Base-by-base conservation (phyloP, 1,140 invertebrate species). In the Drosophila simulans region DNA sequence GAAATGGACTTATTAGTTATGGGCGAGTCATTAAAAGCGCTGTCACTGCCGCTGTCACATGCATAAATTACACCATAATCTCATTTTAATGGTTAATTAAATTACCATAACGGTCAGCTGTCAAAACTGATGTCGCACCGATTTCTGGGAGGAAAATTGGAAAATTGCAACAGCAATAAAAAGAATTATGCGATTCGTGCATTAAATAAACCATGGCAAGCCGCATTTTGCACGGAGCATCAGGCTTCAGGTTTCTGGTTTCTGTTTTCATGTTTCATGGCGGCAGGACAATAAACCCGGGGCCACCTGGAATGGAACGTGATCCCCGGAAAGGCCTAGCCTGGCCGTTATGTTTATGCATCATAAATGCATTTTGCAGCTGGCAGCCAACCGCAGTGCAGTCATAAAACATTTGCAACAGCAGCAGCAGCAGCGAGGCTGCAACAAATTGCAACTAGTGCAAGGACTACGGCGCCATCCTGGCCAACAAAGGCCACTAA, bases 51-150 rank as follows among this genome's bases (percentile, higher is more conserved):
- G 40, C 52, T 71, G 80, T 77, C 57, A 55, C 72, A 64, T 79
- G 75, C 79, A 86, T 86, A 79, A 89, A 80, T 88, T 84, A 84
- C 64, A 66, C 63, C 65, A 77, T 88, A 88, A 88, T 88, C 76
- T 59, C 59, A 62, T 80, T 88, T 89, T 89, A 80, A 88, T 88
- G 69, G 76, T 84, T 77, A 89, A 88, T 88, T 88, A 70, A 89
- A 89, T 88, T 88, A 80, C 58, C 53, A 78, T 69, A 72, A 63
- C 55, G 55, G 53, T 62, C 66, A 63, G 69, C 49, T 60, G 78
- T 80, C 80, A 80, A 70, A 64, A 51, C 49, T 57, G 62, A 60
- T 37, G 52, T 62, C 62, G 51, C 34, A 49, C 37, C 7, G 39
- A 45, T 45, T 45, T 45, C 42, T 15, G 39, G n/a, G 17, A n/a